phyloP scores from a whole-genome alignment of 2,113 vertebrate genomes.

The Ginglymostoma cirratum region DNA sequence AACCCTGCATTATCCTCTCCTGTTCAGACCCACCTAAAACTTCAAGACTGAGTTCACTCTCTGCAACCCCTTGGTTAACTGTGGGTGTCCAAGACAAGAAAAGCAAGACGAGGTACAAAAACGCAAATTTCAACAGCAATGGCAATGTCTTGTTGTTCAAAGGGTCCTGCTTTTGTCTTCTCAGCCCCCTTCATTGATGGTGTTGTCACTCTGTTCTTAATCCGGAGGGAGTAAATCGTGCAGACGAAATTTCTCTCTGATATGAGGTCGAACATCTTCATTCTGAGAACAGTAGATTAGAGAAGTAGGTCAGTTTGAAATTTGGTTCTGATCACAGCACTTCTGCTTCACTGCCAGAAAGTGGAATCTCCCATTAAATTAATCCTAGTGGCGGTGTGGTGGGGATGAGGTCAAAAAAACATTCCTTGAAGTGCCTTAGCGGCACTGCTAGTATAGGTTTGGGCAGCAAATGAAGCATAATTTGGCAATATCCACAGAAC shows the following conservation, averaged over 20 bases:
- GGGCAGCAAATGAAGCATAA: not conserved
- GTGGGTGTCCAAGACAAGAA: slow-evolving; percentile 74
- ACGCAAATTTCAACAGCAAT: slow-evolving; percentile 82
- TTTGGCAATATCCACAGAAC: not conserved
- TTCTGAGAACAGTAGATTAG: slow-evolving; percentile 62
- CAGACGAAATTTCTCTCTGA: slow-evolving; percentile 93
- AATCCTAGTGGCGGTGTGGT: not conserved
- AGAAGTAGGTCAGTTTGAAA: not conserved
- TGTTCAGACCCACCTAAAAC: slow-evolving; percentile 66
- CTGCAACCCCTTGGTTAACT: slow-evolving; percentile 66
- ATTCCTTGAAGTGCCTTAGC: not conserved
- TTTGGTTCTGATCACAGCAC: not conserved
- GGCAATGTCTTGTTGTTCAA: slow-evolving; percentile 87
- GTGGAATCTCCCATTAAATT: not conserved
- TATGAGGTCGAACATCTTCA: slow-evolving; percentile 93
- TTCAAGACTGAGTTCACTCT: slow-evolving; percentile 41
- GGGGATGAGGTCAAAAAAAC: not conserved
- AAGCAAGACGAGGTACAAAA: slow-evolving; percentile 72
- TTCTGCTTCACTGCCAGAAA: not conserved
- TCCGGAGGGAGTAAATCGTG: slow-evolving; percentile 95
- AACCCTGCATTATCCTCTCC: slow-evolving; percentile 56
- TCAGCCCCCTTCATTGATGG: slow-evolving; percentile 46
- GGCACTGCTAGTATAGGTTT: not conserved
- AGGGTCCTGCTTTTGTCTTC: slow-evolving; percentile 70
- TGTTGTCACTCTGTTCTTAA: slow-evolving; percentile 53